Evolutionary conservation across 2,797 vertebrate genomes (phyloP).

Genomic region (Myripristis jacobus): DNA sequence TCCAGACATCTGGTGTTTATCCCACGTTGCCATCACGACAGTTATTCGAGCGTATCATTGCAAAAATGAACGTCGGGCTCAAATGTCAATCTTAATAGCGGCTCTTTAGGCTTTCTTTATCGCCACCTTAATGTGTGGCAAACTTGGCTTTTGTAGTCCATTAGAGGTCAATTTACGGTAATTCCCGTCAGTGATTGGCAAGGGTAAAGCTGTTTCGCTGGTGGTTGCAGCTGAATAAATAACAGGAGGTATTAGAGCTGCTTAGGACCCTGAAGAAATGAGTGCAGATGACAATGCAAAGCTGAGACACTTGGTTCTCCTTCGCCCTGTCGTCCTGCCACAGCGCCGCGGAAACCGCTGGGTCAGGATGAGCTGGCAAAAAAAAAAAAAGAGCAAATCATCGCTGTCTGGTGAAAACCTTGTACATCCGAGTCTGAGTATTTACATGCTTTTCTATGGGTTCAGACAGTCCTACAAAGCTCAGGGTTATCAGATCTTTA

Average conservation of each 20-base stretch:
- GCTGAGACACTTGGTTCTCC: not conserved
- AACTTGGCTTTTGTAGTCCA: slow-evolving; percentile 51
- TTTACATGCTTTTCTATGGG: too few species aligned
- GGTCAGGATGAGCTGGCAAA: not conserved
- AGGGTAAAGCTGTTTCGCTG: slow-evolving; percentile 43
- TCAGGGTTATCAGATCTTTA: too few species aligned
- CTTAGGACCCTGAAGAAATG: not conserved
- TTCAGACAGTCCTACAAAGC: too few species aligned
- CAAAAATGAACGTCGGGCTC: slow-evolving; percentile 76
- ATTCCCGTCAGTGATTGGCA: slow-evolving; percentile 45
- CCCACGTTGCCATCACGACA: slow-evolving; percentile 77
- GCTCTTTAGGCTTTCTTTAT: slow-evolving; percentile 57
- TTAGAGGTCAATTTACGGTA: slow-evolving; percentile 53
- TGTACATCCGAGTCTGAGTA: too few species aligned
- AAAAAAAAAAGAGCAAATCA: too few species aligned
- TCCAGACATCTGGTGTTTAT: slow-evolving; percentile 82
- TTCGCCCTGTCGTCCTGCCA: not conserved
- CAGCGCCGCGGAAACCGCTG: not conserved
- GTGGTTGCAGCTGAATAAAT: slow-evolving; percentile 28
- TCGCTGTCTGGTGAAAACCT: too few species aligned
- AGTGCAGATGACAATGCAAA: not conserved
- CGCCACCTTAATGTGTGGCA: slow-evolving; percentile 43
- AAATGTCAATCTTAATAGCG: slow-evolving; percentile 74
- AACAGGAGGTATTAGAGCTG: not conserved
- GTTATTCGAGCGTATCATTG: slow-evolving; percentile 79